Percentiles rank a stretch among this genome's conserved stretches.
Conservation (phyloP, 2,797 vertebrate species). For the Hafferia zeledoni region DNA sequence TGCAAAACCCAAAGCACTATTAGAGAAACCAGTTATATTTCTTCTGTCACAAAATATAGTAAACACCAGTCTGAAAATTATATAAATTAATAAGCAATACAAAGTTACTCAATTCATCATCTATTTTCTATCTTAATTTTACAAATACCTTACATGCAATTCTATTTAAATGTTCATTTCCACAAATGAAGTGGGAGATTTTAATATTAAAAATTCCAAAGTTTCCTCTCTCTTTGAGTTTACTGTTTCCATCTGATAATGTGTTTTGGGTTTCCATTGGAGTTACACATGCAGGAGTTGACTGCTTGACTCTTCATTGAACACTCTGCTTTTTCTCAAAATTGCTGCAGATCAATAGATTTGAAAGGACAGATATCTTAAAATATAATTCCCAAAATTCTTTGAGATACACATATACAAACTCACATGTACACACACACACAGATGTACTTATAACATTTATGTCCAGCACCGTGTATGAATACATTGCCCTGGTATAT, state of each 20-base stretch:
- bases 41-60: neutral
- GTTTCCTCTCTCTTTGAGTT: neutral
- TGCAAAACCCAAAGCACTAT: neutral
- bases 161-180: neutral
- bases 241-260: neutral
- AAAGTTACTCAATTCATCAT: neutral
- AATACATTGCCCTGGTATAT: neutral
- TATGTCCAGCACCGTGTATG: neutral
- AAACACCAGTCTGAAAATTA: neutral
- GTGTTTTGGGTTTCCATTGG: neutral
- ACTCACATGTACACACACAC: rapidly evolving
- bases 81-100: neutral
- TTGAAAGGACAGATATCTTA: neutral
- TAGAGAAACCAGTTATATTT: neutral
- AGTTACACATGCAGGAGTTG: neutral
- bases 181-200: neutral
- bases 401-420: neutral
- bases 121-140: neutral
- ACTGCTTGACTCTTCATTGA: neutral
- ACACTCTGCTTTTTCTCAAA: neutral
- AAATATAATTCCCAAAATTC: neutral
- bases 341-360: neutral
- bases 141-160: neutral
- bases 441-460: neutral
- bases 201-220: neutral